These are phyloP conservation scores for Stictocephala bisonia DNA, from an alignment of 2,888 invertebrate genomes.

Conservation along the genomic window DNA sequence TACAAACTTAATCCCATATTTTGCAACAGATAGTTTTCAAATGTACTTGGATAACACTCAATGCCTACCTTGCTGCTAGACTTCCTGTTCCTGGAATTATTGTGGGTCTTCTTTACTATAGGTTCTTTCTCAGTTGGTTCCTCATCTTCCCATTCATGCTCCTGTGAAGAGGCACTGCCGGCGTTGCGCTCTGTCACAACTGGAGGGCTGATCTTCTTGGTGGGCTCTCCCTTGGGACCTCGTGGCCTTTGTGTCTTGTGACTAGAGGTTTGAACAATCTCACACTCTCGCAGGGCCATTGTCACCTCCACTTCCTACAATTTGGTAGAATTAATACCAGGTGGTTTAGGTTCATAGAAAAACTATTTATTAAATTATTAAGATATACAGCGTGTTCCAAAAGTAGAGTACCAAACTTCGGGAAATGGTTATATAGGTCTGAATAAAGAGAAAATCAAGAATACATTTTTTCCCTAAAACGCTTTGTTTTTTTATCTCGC, in stretches of 20 bases:
- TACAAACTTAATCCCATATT: no score
- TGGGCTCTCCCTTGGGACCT: neutral
- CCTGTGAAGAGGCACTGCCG: constrained; percentile 41
- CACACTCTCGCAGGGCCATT: constrained; percentile 23
- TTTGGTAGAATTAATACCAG: no score
- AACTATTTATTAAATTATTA: neutral
- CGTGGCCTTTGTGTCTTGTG: constrained; percentile 18
- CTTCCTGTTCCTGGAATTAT: neutral
- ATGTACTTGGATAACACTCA: no score
- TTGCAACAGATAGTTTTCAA: no score
- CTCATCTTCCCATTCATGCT: constrained; percentile 52
- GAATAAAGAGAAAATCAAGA: neutral
- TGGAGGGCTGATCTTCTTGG: neutral
- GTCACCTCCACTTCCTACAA: constrained; percentile 53
- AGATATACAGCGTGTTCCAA: neutral
- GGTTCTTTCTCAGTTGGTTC: constrained; percentile 3
- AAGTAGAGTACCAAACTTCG: neutral
- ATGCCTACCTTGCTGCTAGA: constrained; percentile 10
- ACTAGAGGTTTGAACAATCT: neutral
- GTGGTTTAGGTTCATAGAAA: neutral
- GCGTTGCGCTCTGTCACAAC: neutral
- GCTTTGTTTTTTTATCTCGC: no score
- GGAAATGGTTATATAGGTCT: neutral
- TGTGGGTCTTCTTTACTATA: constrained; percentile 1
- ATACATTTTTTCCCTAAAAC: neutral